Percentiles rank a stretch among this genome's conserved stretches.
Evolutionary conservation across 2,113 vertebrate genomes (phyloP).

Genomic region (Crocuta crocuta): DNA sequence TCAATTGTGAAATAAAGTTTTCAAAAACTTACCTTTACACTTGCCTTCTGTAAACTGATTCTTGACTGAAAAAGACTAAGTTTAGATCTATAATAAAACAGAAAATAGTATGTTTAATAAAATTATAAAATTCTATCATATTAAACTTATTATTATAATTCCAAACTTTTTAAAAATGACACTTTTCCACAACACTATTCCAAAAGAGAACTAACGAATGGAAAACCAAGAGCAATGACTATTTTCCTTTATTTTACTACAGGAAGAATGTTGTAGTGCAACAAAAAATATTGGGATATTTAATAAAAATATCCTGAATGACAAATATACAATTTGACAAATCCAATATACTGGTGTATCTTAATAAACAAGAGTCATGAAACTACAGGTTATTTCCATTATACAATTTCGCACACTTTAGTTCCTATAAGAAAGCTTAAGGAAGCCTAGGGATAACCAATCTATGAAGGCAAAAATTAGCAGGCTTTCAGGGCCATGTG

Average conservation of each 20-base stretch:
- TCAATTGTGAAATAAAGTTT: conserved; percentile 36
- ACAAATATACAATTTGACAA: conserved; percentile 39
- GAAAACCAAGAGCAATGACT: conserved; percentile 18
- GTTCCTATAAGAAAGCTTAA: neutral
- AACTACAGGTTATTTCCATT: neutral
- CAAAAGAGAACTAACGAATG: conserved; percentile 37
- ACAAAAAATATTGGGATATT: conserved; percentile 40
- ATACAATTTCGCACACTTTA: conserved; percentile 39
- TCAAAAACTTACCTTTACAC: conserved; percentile 95
- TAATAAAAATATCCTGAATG: conserved; percentile 23
- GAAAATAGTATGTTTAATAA: conserved; percentile 49
- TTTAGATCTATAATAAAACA: conserved; percentile 93
- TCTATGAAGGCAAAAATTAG: neutral
- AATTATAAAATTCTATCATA: conserved; percentile 46
- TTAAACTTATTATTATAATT: conserved; percentile 43
- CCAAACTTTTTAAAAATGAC: neutral
- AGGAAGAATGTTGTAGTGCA: neutral
- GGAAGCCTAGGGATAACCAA: neutral
- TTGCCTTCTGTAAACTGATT: conserved; percentile 99
- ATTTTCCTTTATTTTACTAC: conserved; percentile 29
- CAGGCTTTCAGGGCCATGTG: neutral
- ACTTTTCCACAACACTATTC: neutral
- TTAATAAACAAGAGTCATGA: conserved; percentile 14
- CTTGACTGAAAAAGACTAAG: conserved; percentile 98
- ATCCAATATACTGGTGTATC: neutral